A percentile compares a stretch with the other conserved stretches of the same genome.
Evolutionary conservation across 2,113 vertebrate species (phyloP).

Genomic region (Bungarus multicinctus): DNA sequence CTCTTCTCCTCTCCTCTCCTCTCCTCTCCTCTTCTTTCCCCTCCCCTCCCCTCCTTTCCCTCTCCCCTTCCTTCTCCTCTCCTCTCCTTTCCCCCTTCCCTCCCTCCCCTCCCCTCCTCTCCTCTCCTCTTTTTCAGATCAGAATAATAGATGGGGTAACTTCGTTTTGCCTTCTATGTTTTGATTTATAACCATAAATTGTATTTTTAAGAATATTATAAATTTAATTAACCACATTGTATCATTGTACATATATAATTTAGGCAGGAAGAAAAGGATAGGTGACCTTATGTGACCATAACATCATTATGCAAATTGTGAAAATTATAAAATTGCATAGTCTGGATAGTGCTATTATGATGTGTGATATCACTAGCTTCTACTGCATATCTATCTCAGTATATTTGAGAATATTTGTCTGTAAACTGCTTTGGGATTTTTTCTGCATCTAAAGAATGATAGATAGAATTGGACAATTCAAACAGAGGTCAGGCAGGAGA

Average conservation of each 20-base stretch:
- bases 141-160: neutral
- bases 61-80: neutral
- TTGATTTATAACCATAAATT: neutral
- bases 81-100: too few species aligned
- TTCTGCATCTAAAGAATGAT: neutral
- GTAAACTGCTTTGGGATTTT: neutral
- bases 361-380: neutral
- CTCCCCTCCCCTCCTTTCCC: neutral
- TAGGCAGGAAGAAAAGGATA: neutral
- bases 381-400: neutral
- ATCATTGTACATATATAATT: neutral
- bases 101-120: neutral
- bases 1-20: too few species aligned
- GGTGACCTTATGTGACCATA: neutral
- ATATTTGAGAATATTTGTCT: neutral
- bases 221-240: neutral
- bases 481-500: neutral
- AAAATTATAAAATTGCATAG: neutral
- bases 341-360: neutral
- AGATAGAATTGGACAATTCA: neutral
- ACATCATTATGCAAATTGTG: neutral
- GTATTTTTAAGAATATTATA: neutral
- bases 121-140: neutral
- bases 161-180: neutral
- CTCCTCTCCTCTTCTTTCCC: too few species aligned